Evolutionary conservation across 2,888 invertebrate genomes (phyloP).

Genomic region (Glomeris marginata): DNA sequence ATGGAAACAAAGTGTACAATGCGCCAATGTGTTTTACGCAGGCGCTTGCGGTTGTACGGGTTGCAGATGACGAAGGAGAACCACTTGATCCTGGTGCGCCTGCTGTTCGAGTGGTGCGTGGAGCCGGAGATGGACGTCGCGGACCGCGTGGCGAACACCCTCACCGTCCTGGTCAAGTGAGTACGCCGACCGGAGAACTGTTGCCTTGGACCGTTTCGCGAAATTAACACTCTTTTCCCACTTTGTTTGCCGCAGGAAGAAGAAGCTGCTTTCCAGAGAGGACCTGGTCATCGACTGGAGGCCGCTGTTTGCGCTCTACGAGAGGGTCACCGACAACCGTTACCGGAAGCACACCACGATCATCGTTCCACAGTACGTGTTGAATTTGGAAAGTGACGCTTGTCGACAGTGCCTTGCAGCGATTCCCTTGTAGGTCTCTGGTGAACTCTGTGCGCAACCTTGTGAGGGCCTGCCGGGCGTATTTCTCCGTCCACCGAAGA

Average conservation of each 20-base stretch:
- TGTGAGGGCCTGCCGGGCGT: conserved; percentile 23
- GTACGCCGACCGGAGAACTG: conserved; percentile 24
- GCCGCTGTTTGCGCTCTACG: conserved; percentile 54
- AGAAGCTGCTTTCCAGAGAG: conserved; percentile 53
- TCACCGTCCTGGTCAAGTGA: conserved; percentile 59
- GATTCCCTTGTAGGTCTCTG: conserved; percentile 28
- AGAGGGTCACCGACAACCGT: conserved; percentile 27
- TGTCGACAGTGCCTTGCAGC: conserved; percentile 5
- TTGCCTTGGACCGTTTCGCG: neutral
- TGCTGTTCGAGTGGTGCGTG: conserved; percentile 58
- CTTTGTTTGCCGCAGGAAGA: conserved; percentile 44
- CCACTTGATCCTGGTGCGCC: conserved; percentile 62
- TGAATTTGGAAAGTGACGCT: no score
- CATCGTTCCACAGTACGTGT: conserved; percentile 27
- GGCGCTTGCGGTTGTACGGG: conserved; percentile 70
- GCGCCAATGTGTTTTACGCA: conserved; percentile 41
- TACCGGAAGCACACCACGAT: conserved; percentile 44
- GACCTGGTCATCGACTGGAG: conserved; percentile 73
- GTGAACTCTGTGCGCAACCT: no score
- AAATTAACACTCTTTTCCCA: neutral
- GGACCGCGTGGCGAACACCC: conserved; percentile 50
- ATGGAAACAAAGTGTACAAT: conserved; percentile 7
- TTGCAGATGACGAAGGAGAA: conserved; percentile 79
- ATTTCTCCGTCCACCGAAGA: conserved; percentile 68
- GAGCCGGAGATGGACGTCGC: conserved; percentile 63